Percentiles rank a stretch among this genome's conserved stretches.
Evolutionary conservation across 2,797 vertebrate species (phyloP).

Genomic region (Pangasius mekongensis): DNA sequence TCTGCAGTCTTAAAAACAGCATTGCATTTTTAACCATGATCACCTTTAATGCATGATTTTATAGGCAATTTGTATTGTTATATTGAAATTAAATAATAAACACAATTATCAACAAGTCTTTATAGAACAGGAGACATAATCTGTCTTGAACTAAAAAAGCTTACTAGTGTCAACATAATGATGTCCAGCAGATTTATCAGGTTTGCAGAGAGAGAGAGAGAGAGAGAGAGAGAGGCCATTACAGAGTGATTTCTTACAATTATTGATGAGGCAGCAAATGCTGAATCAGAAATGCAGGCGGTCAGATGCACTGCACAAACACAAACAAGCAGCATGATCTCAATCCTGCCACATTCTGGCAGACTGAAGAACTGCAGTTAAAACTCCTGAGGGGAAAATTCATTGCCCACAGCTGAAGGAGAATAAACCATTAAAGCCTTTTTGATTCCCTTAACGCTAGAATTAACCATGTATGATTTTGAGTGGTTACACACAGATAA

Average conservation of each 20-base stretch:
- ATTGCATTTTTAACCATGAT: neutral
- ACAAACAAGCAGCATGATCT: constrained; percentile 27
- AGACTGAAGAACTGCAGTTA: constrained; percentile 31
- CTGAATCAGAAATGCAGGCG: constrained; percentile 43
- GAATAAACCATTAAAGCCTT: constrained; percentile 17
- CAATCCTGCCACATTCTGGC: constrained; percentile 47
- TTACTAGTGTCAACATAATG: neutral
- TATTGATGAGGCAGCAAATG: constrained; percentile 6
- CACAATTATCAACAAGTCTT: neutral
- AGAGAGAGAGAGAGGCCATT: neutral
- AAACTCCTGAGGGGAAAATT: neutral
- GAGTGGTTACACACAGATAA: constrained; percentile 20
- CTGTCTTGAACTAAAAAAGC: neutral
- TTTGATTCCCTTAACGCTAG: constrained; percentile 27
- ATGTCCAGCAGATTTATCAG: neutral
- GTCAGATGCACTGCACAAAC: neutral
- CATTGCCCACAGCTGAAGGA: neutral
- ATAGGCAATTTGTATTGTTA: neutral
- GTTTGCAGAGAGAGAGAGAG: neutral
- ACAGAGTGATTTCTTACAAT: neutral
- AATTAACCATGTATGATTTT: constrained; percentile 11
- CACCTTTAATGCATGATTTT: neutral
- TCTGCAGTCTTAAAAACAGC: neutral
- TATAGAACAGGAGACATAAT: neutral
- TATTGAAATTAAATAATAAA: neutral